phyloP scores from a whole-genome alignment of 2,888 invertebrate species.

The Hipparchia semele region DNA sequence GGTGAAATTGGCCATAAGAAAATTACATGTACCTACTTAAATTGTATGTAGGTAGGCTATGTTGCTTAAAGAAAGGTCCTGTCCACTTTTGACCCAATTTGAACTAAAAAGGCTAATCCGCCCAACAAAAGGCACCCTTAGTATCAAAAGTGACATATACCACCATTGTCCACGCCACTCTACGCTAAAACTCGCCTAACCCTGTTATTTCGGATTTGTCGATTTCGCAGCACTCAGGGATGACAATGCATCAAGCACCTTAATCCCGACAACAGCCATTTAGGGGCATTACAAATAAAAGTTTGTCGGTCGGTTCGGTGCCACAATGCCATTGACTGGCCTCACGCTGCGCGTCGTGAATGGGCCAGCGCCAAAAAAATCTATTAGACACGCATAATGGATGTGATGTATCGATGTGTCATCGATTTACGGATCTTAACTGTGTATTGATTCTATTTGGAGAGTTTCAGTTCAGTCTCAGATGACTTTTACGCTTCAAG shows the following conservation, averaged over 20 bases:
- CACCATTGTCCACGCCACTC: conserved; percentile 11
- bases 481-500: background rate
- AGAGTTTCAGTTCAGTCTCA: background rate
- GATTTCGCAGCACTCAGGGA: conserved; percentile 60
- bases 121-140: conserved; percentile 11
- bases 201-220: conserved; percentile 51
- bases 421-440: conserved; percentile 51
- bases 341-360: conserved; percentile 77
- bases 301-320: conserved; percentile 67
- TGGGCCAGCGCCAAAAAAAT: conserved; percentile 77
- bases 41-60: too few species aligned
- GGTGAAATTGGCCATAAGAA: too few species aligned
- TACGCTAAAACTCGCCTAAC: conserved; percentile 25
- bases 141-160: conserved; percentile 18
- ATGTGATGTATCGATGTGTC: conserved; percentile 62
- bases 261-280: conserved; percentile 81
- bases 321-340: conserved; percentile 79
- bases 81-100: background rate
- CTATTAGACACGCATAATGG: conserved; percentile 80
- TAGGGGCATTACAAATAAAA: conserved; percentile 80
- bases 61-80: background rate
- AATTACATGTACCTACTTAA: too few species aligned
- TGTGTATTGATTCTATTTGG: conserved; percentile 40
- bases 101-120: conserved; percentile 11
- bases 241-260: conserved; percentile 71